Evolutionary conservation across 2,113 vertebrate genomes (phyloP), one percentile per base, ranked within the genome.

Genomic region (Haemorhous mexicanus): DNA sequence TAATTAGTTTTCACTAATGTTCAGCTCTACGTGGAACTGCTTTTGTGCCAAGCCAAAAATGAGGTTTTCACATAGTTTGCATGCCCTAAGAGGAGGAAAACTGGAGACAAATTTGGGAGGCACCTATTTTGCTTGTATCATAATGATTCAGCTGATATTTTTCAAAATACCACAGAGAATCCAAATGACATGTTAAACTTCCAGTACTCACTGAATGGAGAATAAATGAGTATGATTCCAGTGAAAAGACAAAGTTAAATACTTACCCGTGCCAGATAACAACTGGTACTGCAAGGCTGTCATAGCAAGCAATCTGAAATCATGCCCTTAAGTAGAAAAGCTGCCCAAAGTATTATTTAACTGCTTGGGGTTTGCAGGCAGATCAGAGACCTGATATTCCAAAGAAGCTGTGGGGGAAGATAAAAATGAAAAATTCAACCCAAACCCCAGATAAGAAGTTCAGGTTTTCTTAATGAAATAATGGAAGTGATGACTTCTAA

Each of bases 1-100:
- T 89, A 93, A 96, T 96, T 94, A 92, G 91, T 95, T 84, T 86
- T 84, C 84, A 37, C 68, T 91, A 41, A 90, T 95, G 89, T 77
- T 92, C 76, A 63, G 76, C 81, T 78, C 80, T 78, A 23, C 0
- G 14, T 72, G 84, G 33, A 50, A 68, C 64, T 61, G 91, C 80
- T 91, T 78, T 87, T 90, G 43, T 56, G 56, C 86, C 47, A 28
- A 78, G 91, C 73, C 76, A 92, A 63, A 89, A 86, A 18, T 41
- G 61, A 90, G 94, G 89, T 93, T 89, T 95, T 92, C 52, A 28
- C 64, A 84, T 94, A 92, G 76, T 68, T 93, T 91, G 79, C 64
- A 44, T 87, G 73, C 89, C 44, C 66, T 92, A 81, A 75, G 79
- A 84, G 84, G 76, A 92, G 27, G 24, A 44, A 86, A 75, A 63